Conservation (phyloP, 2,113 vertebrate species). For the Corvus cornix region DNA sequence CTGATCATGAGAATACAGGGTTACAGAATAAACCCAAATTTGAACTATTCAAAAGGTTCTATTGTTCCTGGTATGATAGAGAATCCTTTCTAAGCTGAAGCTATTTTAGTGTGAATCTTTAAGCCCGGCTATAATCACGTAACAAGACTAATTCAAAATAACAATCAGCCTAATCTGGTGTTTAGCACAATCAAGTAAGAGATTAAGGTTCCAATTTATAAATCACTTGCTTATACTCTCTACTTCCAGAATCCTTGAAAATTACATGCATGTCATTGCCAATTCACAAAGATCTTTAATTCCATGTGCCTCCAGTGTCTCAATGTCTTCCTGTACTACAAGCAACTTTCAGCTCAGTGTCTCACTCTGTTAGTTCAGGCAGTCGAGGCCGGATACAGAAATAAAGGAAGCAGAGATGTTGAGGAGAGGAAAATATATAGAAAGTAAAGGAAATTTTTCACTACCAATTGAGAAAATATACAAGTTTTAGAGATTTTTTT, state of each 20-base stretch:
- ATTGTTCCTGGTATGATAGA: background rate
- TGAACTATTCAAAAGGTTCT: background rate
- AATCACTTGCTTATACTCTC: background rate
- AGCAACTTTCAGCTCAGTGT: background rate
- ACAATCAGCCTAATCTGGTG: conserved; percentile 23
- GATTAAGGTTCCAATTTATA: conserved; percentile 26
- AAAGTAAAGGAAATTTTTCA: background rate
- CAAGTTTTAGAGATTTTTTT: too few species aligned
- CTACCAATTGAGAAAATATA: background rate
- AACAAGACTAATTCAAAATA: conserved; percentile 62
- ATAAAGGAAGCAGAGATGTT: background rate
- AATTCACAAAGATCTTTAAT: background rate
- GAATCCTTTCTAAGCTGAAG: background rate
- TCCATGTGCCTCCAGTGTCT: background rate
- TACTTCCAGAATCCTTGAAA: background rate
- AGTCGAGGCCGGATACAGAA: background rate
- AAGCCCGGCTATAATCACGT: background rate
- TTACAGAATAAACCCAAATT: background rate
- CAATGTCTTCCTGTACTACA: background rate
- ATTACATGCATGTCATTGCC: background rate
- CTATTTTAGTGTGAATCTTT: conserved; percentile 5
- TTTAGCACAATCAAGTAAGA: conserved; percentile 30
- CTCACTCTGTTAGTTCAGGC: background rate
- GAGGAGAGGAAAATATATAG: background rate
- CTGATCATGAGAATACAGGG: background rate